These are phyloP conservation scores for Calameuta filiformis DNA, from an alignment of 2,888 invertebrate genomes.

Conservation along the genomic window DNA sequence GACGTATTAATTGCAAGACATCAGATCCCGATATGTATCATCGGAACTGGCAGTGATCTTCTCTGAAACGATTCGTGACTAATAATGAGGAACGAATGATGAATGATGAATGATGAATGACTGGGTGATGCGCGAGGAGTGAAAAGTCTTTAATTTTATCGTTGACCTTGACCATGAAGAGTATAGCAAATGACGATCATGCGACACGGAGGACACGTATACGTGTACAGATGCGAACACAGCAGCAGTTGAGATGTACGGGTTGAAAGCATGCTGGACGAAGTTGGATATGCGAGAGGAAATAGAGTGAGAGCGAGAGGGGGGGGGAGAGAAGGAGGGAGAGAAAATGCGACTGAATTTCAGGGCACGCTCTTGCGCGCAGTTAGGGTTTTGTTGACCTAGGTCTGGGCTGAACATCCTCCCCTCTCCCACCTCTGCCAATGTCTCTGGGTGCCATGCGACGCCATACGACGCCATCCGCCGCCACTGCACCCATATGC, in stretches of 20 bases:
- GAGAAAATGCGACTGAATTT: neutral
- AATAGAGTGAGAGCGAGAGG: too few species aligned
- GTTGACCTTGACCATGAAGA: neutral
- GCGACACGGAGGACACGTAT: neutral
- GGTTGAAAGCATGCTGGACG: too few species aligned
- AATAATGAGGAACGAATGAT: too few species aligned
- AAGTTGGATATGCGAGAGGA: too few species aligned
- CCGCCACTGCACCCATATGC: too few species aligned
- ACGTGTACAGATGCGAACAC: neutral
- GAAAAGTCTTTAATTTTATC: neutral
- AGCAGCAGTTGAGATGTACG: too few species aligned
- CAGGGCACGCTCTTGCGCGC: neutral
- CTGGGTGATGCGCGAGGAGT: neutral
- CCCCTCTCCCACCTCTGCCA: neutral
- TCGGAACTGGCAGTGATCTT: too few species aligned
- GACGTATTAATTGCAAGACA: too few species aligned
- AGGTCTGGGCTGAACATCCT: neutral
- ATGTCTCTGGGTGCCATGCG: too few species aligned
- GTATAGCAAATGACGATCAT: neutral
- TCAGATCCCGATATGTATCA: too few species aligned
- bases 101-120: neutral
- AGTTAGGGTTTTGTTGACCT: constrained; percentile 3
- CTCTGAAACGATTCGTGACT: too few species aligned
- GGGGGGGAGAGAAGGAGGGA: neutral
- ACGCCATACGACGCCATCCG: too few species aligned